phyloP scores from a whole-genome alignment of 2,113 vertebrate species.

The Zosterops lateralis region DNA sequence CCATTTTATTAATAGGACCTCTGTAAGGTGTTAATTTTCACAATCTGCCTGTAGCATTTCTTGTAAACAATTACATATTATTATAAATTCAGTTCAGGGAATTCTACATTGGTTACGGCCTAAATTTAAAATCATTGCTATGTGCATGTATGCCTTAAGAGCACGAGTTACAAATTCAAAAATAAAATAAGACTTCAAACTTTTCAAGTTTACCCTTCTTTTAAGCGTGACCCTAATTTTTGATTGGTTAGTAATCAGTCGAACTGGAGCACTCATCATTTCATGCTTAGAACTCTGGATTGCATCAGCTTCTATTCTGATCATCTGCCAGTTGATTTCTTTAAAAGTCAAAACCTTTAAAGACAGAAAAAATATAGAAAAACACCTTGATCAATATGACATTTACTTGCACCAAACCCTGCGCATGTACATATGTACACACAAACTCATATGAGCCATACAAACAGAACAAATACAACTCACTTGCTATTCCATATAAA shows the following conservation, averaged over 20 bases:
- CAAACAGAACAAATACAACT: neutral
- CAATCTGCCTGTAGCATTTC: neutral
- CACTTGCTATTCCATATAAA: neutral
- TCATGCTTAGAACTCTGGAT: conserved; percentile 95
- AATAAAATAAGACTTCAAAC: neutral
- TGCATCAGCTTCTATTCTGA: conserved; percentile 97
- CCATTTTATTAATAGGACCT: neutral
- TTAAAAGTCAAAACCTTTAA: conserved; percentile 95
- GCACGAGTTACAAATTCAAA: neutral
- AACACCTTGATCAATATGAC: neutral
- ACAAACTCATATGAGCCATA: neutral
- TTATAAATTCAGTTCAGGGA: neutral
- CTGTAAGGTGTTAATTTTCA: neutral
- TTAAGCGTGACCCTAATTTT: conserved; percentile 95
- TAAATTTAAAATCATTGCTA: neutral
- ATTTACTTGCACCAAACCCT: neutral
- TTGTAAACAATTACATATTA: neutral
- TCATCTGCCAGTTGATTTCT: conserved; percentile 99
- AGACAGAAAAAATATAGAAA: conserved; percentile 27
- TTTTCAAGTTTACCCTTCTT: conserved; percentile 85
- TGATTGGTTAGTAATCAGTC: conserved; percentile 97
- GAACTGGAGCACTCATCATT: conserved; percentile 93
- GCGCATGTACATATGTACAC: neutral
- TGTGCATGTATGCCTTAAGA: neutral
- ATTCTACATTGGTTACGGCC: neutral